Evolutionary conservation across 2,888 invertebrate genomes (phyloP).

Genomic region (Trachelus stipa): DNA sequence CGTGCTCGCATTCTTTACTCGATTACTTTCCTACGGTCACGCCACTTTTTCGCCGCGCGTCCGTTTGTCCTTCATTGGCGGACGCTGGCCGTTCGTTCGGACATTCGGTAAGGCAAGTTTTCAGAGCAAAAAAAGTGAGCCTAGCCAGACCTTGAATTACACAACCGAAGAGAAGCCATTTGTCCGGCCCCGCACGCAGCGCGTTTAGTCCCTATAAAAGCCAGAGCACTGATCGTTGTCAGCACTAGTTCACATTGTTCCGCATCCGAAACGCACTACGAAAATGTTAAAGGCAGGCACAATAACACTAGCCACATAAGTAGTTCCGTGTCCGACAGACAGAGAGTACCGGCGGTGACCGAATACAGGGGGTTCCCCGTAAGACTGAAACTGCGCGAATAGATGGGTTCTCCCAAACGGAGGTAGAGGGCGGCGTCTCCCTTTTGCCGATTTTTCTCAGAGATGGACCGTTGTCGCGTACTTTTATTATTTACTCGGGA

Average conservation of each 20-base stretch:
- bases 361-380: too few relatives aligned
- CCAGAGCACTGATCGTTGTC: background rate
- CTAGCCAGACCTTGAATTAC: conserved; percentile 55
- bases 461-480: too few relatives aligned
- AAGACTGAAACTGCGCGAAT: background rate
- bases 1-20: conserved; percentile 25
- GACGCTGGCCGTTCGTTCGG: background rate
- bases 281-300: background rate
- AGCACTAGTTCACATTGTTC: background rate
- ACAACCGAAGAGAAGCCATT: conserved; percentile 35
- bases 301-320: background rate
- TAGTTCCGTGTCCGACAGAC: background rate
- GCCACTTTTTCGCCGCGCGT: conserved; percentile 22
- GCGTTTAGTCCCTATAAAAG: background rate
- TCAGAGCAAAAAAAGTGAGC: background rate
- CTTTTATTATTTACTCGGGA: too few relatives aligned
- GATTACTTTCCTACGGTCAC: conserved; percentile 33
- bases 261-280: conserved; percentile 1
- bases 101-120: conserved; percentile 9
- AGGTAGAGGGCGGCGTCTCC: too few relatives aligned
- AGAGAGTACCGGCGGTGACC: too few relatives aligned
- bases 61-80: conserved; percentile 1
- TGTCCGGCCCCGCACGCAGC: background rate
- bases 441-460: too few relatives aligned
- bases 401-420: too few relatives aligned